phyloP scores from a whole-genome alignment of 2,888 invertebrate species.

The Drosophila vallismaia region DNA sequence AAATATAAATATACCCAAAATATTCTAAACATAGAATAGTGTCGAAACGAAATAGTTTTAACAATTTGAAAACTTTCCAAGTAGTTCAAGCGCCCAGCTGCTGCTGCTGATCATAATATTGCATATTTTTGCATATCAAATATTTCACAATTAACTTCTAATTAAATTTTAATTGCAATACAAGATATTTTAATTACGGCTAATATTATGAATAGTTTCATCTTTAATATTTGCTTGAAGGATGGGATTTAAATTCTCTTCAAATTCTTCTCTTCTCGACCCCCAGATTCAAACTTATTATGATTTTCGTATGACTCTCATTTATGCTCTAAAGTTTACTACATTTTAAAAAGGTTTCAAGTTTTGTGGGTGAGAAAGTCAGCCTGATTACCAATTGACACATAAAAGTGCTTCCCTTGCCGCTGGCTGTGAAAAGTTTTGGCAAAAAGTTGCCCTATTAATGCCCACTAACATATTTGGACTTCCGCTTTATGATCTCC shows the following conservation, averaged over 20 bases:
- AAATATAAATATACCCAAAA: neutral
- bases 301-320: slow-evolving; percentile 1
- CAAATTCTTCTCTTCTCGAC: no score
- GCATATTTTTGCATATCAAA: neutral
- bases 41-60: neutral
- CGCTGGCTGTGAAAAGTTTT: slow-evolving; percentile 11
- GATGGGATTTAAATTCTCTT: neutral
- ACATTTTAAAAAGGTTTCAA: slow-evolving; percentile 16
- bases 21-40: neutral
- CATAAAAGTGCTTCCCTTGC: slow-evolving; percentile 14
- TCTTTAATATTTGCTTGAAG: neutral
- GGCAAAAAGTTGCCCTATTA: slow-evolving; percentile 30
- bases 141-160: neutral
- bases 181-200: neutral
- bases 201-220: neutral
- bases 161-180: slow-evolving; percentile 1
- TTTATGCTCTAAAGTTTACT: neutral
- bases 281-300: neutral
- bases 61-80: slow-evolving; percentile 1
- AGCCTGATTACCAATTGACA: slow-evolving; percentile 5
- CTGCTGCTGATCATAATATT: neutral
- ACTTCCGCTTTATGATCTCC: slow-evolving; percentile 61
- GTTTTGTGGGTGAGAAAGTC: slow-evolving; percentile 3
- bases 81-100: neutral
- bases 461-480: slow-evolving; percentile 37